Percentiles rank a stretch among this genome's conserved stretches.
phyloP scores from a whole-genome alignment of 2,888 invertebrate species.

The Drosophila borborema region DNA sequence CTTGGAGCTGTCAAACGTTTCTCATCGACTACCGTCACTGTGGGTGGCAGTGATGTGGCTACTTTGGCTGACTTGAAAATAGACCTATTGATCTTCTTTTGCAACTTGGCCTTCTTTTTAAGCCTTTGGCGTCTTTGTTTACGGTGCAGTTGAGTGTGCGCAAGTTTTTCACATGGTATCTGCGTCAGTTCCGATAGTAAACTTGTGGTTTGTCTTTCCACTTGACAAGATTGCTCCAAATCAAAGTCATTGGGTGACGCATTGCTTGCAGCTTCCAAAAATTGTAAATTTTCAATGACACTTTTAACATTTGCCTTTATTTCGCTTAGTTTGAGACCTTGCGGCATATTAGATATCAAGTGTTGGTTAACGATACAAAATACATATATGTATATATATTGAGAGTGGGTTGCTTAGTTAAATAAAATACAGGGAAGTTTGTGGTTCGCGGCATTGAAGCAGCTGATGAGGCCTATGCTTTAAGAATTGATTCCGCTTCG shows the following conservation, averaged over 20 bases:
- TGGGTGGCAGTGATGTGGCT: too few species aligned
- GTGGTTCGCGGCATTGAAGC: neutral
- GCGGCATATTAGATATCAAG: conserved; percentile 56
- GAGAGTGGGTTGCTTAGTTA: conserved; percentile 10
- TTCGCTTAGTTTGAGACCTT: conserved; percentile 43
- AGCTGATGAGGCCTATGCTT: conserved; percentile 14
- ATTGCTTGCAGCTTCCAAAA: conserved; percentile 34
- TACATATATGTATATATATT: neutral
- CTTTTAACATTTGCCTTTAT: conserved; percentile 51
- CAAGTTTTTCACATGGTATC: conserved; percentile 34
- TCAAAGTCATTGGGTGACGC: conserved; percentile 14
- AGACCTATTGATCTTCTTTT: conserved; percentile 8
- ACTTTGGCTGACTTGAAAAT: neutral
- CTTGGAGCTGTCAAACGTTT: neutral
- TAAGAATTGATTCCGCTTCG: conserved; percentile 87
- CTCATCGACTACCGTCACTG: neutral
- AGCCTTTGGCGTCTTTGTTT: conserved; percentile 41
- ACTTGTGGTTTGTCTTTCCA: conserved; percentile 37
- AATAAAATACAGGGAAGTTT: conserved; percentile 30
- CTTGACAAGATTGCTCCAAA: conserved; percentile 1
- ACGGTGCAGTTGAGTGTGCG: conserved; percentile 34
- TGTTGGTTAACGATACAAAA: conserved; percentile 45
- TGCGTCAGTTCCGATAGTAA: conserved; percentile 43
- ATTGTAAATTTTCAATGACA: conserved; percentile 43
- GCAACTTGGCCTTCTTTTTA: conserved; percentile 26